A percentile compares a stretch with the other conserved stretches of the same genome.
These are phyloP conservation scores for Naja naja DNA, from an alignment of 2,113 vertebrate species.

Conservation along the genomic window DNA sequence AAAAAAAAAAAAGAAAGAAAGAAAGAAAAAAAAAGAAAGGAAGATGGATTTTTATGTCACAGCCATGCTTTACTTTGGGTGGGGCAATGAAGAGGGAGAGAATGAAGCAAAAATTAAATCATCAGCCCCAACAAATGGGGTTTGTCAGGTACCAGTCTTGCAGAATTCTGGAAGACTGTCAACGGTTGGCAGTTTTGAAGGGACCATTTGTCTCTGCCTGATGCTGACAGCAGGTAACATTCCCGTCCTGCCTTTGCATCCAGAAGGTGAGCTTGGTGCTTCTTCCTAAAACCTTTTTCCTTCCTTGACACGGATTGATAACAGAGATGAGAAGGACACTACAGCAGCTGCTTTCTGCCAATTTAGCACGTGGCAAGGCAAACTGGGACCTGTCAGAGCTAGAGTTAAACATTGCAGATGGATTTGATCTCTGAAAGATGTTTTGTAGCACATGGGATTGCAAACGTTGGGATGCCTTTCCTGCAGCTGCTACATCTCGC, in stretches of 20 bases:
- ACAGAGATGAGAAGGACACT: neutral
- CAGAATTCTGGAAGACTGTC: conserved; percentile 54
- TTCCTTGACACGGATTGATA: no score
- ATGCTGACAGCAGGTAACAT: neutral
- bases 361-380: neutral
- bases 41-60: conserved; percentile 54
- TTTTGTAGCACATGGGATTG: neutral
- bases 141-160: conserved; percentile 55
- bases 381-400: neutral
- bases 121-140: conserved; percentile 60
- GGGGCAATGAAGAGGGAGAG: conserved; percentile 7
- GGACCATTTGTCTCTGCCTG: conserved; percentile 32
- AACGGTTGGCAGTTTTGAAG: conserved; percentile 38
- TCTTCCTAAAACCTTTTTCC: neutral
- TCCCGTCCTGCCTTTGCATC: neutral
- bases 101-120: conserved; percentile 60
- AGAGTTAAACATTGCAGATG: neutral
- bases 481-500: neutral
- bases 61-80: conserved; percentile 26
- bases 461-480: neutral
- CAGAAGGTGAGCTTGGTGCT: neutral
- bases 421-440: neutral
- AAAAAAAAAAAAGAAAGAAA: neutral
- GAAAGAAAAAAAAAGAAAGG: neutral
- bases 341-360: neutral